phyloP scores from a whole-genome alignment of 2,113 vertebrate species.

The Ploceus nigricollis region DNA sequence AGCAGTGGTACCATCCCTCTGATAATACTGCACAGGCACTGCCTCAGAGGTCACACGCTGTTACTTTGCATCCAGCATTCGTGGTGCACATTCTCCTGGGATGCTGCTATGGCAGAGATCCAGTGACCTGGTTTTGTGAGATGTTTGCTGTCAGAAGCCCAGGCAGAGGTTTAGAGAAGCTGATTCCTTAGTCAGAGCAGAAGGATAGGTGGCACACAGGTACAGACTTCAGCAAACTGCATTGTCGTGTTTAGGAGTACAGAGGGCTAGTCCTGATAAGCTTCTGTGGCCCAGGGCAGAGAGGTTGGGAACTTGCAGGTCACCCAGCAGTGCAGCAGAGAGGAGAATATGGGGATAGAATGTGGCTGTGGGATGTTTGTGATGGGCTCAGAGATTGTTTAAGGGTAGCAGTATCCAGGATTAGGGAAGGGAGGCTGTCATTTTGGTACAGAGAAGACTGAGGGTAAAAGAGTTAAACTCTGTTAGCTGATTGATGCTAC shows the following conservation, averaged over 20 bases:
- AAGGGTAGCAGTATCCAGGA: not conserved
- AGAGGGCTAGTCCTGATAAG: not conserved
- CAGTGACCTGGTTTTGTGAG: not conserved
- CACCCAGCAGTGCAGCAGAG: not conserved
- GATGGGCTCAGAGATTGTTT: not conserved
- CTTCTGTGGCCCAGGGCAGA: not conserved
- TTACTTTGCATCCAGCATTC: not conserved
- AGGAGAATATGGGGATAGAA: not conserved
- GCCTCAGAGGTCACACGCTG: not conserved
- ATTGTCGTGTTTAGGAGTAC: not conserved
- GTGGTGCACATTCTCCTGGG: rapidly evolving
- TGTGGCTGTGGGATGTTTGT: not conserved
- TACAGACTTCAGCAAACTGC: not conserved
- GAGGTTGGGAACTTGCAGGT: rapidly evolving
- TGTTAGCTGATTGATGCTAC: not conserved
- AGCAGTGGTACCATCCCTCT: not conserved
- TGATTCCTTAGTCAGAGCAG: not conserved
- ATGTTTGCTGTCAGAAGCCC: not conserved
- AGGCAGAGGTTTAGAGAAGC: not conserved
- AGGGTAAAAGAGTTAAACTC: not conserved
- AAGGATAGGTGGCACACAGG: not conserved
- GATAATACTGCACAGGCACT: not conserved
- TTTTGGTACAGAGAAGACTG: not conserved
- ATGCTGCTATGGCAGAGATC: not conserved
- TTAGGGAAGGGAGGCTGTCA: rapidly evolving